Conservation (phyloP, 2,797 vertebrate genomes). For the Anguilla obscura region DNA sequence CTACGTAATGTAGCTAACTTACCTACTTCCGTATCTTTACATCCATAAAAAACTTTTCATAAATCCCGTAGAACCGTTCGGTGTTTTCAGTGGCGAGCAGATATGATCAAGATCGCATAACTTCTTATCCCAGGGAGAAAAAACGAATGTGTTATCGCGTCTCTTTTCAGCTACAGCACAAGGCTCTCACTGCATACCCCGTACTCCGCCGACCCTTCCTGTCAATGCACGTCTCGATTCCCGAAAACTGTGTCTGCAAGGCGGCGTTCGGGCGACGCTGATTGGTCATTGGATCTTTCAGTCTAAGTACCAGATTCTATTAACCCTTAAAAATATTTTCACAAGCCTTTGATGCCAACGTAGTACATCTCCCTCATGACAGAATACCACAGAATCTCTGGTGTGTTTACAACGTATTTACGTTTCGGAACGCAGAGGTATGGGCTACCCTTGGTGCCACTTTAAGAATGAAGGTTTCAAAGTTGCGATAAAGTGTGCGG, state of each 20-base stretch:
- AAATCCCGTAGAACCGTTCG: background rate
- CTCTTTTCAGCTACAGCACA: slow-evolving; percentile 33
- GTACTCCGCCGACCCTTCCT: slow-evolving; percentile 62
- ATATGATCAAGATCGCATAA: background rate
- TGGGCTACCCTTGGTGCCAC: background rate
- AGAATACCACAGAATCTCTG: background rate
- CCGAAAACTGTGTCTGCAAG: slow-evolving; percentile 65
- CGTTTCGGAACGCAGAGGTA: background rate
- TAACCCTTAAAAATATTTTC: background rate
- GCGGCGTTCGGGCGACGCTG: background rate
- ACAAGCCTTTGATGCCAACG: background rate
- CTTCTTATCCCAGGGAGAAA: background rate
- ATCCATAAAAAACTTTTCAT: slow-evolving; percentile 31
- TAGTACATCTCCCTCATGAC: background rate
- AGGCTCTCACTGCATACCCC: background rate
- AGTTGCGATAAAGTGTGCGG: background rate
- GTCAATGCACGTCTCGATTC: slow-evolving; percentile 69
- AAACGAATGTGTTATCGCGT: background rate
- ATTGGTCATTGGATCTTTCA: slow-evolving; percentile 64
- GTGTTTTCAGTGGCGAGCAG: background rate
- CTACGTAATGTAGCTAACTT: slow-evolving; percentile 27
- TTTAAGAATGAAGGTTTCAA: background rate
- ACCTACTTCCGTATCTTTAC: slow-evolving; percentile 32
- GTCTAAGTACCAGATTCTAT: slow-evolving; percentile 44
- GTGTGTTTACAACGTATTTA: background rate